Evolutionary conservation across 2,797 vertebrate species (phyloP).

Genomic region (Esox masquinongy): DNA sequence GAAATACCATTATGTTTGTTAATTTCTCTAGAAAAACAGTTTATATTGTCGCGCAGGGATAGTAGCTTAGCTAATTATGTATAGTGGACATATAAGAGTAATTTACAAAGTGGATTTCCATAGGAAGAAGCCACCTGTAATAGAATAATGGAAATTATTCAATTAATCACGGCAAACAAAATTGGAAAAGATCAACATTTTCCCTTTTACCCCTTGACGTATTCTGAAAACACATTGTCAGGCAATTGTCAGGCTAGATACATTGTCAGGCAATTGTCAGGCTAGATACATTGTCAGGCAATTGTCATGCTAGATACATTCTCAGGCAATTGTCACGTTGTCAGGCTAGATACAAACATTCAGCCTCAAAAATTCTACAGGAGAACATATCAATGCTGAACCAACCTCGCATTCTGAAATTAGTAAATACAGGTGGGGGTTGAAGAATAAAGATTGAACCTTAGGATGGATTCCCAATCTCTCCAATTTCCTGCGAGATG

Average conservation of each 20-base stretch:
- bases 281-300: conserved; percentile 48
- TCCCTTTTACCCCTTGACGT: conserved; percentile 39
- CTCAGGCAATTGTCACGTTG: no score
- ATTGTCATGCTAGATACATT: conserved; percentile 51
- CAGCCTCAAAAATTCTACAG: conserved; percentile 47
- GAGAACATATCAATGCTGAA: conserved; percentile 66
- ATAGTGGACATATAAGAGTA: background rate
- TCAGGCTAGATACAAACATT: conserved; percentile 46
- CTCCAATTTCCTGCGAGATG: conserved; percentile 30
- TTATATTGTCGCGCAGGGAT: conserved; percentile 9
- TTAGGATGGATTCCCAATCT: conserved; percentile 14
- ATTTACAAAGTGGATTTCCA: conserved; percentile 40
- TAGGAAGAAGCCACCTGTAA: conserved; percentile 18
- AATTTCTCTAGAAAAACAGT: background rate
- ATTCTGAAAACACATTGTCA: conserved; percentile 46
- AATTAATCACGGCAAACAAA: conserved; percentile 41
- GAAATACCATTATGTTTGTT: background rate
- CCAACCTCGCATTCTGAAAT: conserved; percentile 64
- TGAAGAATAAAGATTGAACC: conserved; percentile 36
- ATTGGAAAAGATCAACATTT: conserved; percentile 43
- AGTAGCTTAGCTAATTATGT: background rate
- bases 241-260: conserved; percentile 51
- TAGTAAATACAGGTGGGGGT: conserved; percentile 54
- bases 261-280: conserved; percentile 51
- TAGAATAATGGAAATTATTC: conserved; percentile 29